These are phyloP conservation scores for Trichonephila inaurata DNA, from an alignment of 1,140 invertebrate species.

Conservation along the genomic window DNA sequence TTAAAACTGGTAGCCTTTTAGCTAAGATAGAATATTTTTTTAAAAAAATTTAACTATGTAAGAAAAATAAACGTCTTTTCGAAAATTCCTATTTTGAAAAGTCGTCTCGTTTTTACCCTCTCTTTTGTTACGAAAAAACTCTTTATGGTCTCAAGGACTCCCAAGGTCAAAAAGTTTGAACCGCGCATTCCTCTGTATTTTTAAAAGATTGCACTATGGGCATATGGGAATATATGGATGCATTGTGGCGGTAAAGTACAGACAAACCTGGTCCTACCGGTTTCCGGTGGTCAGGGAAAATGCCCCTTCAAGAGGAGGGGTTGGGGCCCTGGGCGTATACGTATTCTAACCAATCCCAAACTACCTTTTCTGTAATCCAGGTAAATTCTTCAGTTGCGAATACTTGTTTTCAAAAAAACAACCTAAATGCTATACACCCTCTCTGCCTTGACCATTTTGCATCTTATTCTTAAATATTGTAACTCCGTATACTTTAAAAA, in stretches of 20 bases:
- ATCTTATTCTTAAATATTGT: too few species aligned
- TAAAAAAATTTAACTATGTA: background rate
- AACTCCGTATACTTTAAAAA: too few species aligned
- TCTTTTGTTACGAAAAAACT: background rate
- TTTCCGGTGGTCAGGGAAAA: constrained; percentile 57
- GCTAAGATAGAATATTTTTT: background rate
- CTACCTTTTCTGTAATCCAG: background rate
- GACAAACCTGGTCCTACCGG: constrained; percentile 61
- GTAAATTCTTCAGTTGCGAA: background rate
- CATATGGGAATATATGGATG: background rate
- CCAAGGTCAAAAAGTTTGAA: background rate
- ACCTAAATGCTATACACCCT: background rate
- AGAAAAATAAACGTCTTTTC: background rate
- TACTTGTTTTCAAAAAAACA: background rate
- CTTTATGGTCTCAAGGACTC: background rate
- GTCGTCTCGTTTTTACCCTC: background rate
- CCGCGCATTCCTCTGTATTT: background rate
- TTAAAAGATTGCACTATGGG: background rate
- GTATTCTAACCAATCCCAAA: constrained; percentile 53
- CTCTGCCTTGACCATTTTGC: background rate
- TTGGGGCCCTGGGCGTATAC: constrained; percentile 69
- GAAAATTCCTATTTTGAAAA: background rate
- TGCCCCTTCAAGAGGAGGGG: constrained; percentile 47
- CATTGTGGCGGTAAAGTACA: constrained; percentile 30
- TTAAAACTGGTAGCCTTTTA: too few species aligned